Conservation (phyloP, 2,113 vertebrate species). For the Scophthalmus maximus region DNA sequence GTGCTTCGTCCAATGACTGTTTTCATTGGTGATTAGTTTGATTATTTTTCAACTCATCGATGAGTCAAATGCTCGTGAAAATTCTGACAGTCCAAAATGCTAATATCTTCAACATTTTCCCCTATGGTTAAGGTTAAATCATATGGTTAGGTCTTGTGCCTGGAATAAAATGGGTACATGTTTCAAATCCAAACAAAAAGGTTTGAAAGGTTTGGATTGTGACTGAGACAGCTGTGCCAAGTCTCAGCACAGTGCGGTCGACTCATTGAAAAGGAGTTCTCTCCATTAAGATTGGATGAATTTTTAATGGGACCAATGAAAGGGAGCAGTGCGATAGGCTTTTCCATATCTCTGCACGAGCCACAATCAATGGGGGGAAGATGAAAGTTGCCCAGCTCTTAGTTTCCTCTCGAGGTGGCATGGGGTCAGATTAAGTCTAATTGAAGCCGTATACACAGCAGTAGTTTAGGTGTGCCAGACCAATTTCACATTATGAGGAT, state of each 20-base stretch:
- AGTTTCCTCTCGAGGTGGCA: slow-evolving; percentile 75
- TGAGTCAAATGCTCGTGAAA: too few species aligned
- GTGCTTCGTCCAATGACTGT: too few species aligned
- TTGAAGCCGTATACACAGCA: slow-evolving; percentile 76
- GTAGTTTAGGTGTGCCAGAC: slow-evolving; percentile 70
- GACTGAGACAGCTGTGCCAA: slow-evolving; percentile 59
- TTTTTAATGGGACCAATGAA: slow-evolving; percentile 83
- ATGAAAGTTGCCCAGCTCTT: slow-evolving; percentile 77
- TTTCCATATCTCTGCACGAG: slow-evolving; percentile 80
- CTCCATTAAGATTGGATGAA: slow-evolving; percentile 77
- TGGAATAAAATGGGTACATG: too few species aligned
- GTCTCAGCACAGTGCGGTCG: slow-evolving; percentile 49
- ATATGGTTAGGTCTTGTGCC: too few species aligned
- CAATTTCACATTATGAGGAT: slow-evolving; percentile 62
- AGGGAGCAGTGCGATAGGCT: slow-evolving; percentile 79
- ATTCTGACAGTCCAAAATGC: too few species aligned
- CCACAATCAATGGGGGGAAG: slow-evolving; percentile 79
- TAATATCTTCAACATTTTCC: too few species aligned
- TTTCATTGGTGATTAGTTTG: too few species aligned
- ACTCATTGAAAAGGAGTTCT: slow-evolving; percentile 72
- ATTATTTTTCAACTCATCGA: too few species aligned
- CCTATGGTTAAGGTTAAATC: too few species aligned
- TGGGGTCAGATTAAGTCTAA: slow-evolving; percentile 80
- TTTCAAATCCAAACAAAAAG: slow-evolving; percentile 7
- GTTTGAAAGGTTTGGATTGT: slow-evolving; percentile 13